Base-by-base conservation (phyloP, 2,888 invertebrate species). In the Syrphus vitripennis region DNA sequence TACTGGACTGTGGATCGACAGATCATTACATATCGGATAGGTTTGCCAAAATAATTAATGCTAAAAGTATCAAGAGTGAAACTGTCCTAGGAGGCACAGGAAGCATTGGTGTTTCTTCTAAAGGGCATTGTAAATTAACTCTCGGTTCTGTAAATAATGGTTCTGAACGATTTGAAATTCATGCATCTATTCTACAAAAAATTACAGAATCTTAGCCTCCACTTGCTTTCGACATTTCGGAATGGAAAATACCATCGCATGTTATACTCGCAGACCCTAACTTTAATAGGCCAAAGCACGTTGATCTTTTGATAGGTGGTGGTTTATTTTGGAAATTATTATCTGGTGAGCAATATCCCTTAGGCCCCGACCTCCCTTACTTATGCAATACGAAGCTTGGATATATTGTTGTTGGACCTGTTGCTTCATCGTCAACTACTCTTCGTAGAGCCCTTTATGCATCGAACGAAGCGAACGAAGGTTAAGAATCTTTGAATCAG, bases 111-210 rank as follows among this genome's bases (percentile, higher is more conserved):
- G 10, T 53, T 53, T 69, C 37, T 26, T 19, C 53, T 10, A 24
- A 37, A 14, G 50, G 69, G 10, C 24, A n/a, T n/a, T 69, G 67
- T n/a, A 69, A 69, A 45, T 31, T 65, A 65, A 63, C 42, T 48
- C 48, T 31, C 3, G 19, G 29, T 16, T 65, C 45, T 10, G 4
- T 45, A 10, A 45, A 29, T 6, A 29, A 45, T 6, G 16, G 19
- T 5, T 65, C 63, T 29, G 45, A 29, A 26, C 6, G 9, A 26
- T 45, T 45, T 16, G 45, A 16, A 29, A 63, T 26, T n/a, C 42
- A 63, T 45, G 45, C 40, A 16, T 42, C 26, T 45, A 63, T 63
- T 45, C 45, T 29, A 45, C 65, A 29, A 19, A 48, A 45, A 45
- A 65, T 12, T 10, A 19, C 45, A 29, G 45, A 65, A 2, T 65